A percentile compares a stretch with the other conserved stretches of the same genome.
These are phyloP conservation scores for Ctenopoma multispine DNA, from an alignment of 2,797 vertebrate genomes.

Conservation along the genomic window DNA sequence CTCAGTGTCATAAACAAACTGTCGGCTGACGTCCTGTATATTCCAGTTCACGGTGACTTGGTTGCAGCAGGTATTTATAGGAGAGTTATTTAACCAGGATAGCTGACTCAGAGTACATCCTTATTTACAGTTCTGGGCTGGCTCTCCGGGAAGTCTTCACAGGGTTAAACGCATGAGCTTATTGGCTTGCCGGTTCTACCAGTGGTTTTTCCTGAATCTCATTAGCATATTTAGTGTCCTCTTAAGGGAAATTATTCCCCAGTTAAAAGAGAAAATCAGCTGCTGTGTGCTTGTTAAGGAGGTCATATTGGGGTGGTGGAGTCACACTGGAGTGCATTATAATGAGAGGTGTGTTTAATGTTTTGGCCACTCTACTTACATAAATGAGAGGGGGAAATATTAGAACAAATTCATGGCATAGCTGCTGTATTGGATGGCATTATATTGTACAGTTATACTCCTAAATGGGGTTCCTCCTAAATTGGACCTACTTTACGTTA, in stretches of 20 bases:
- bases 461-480: too few species aligned
- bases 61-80: conserved; percentile 64
- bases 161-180: conserved; percentile 48
- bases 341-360: too few species aligned
- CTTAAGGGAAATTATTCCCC: conserved; percentile 9
- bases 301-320: too few species aligned
- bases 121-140: conserved; percentile 61
- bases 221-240: conserved; percentile 40
- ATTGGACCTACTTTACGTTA: too few species aligned
- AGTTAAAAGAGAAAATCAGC: neutral
- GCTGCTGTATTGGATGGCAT: too few species aligned
- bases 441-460: too few species aligned
- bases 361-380: too few species aligned
- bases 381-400: too few species aligned
- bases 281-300: too few species aligned
- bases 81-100: conserved; percentile 54
- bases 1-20: conserved; percentile 42
- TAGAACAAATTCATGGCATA: too few species aligned
- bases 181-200: conserved; percentile 7
- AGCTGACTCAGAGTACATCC: conserved; percentile 64
- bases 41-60: conserved; percentile 33
- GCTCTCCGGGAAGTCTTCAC: conserved; percentile 21
- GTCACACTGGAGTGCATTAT: too few species aligned
- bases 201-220: conserved; percentile 21
- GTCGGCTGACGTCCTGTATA: neutral